Evolutionary conservation across 2,113 vertebrate genomes (phyloP), one percentile per base, ranked within the genome.

Genomic region (Ahaetulla prasina): DNA sequence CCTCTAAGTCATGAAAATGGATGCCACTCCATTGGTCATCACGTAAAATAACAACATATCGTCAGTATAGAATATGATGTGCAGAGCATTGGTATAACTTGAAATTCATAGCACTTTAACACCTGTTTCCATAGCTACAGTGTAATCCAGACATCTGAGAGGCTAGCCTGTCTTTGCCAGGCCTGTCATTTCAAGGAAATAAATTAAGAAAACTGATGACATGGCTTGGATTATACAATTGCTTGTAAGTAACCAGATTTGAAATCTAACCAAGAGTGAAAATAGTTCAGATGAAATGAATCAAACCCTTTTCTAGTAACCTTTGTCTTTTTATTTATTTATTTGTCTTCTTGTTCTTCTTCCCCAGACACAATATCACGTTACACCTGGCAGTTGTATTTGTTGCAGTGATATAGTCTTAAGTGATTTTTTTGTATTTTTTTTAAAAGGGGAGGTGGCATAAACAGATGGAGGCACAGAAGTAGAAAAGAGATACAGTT

Each of bases 91-190:
- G 94, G 93, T 95, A 96, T 97, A 97, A 98, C 97, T 98, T 98
- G 97, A 97, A 98, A 98, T 98, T 97, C 97, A 96, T 96, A 96
- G 96, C 95, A 97, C 96, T 97, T 97, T 98, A 98, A 98, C 98
- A 98, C 97, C 97, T 98, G 98, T 98, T 98, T 98, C 98, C 98
- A 98, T 98, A 98, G 98, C 96, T 98, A 98, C 98, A 95, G 96
- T 94, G 97, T 97, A 97, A 98, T 97, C 97, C 96, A 98, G 97
- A 98, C 96, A 98, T 98, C 96, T 96, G 97, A 98, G 97, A 97
- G 97, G 96, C 96, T 95, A 97, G 93, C 88, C 96, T 96, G 96
- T 96, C 95, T 97, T 96, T 97, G 95, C 96, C 97, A 98, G 97
- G 92, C 92, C 95, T 98, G 96, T 98, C 97, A 97, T 98, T 98